Conservation (phyloP, 2,113 vertebrate species). For the Caretta caretta region DNA sequence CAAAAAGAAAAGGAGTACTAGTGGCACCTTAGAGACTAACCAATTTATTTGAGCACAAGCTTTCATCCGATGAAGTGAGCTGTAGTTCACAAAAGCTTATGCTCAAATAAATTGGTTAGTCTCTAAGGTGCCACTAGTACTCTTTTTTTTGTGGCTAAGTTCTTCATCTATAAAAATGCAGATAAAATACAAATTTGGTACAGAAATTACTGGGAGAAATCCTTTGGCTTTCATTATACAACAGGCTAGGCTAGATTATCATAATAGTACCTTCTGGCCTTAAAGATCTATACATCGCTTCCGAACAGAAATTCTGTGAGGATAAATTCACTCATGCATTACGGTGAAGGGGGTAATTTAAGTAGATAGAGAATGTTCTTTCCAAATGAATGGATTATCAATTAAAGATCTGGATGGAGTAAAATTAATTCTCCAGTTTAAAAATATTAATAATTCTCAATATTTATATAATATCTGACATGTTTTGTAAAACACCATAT, state of each 20-base stretch:
- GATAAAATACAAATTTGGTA: background rate
- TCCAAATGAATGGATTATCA: background rate
- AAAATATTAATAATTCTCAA: background rate
- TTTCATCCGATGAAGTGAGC: no score
- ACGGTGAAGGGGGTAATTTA: background rate
- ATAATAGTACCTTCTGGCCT: background rate
- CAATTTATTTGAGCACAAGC: no score
- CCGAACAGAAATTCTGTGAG: background rate
- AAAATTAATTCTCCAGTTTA: background rate
- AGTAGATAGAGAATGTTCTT: background rate
- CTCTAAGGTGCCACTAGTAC: no score
- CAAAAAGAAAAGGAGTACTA: no score
- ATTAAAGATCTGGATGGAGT: background rate
- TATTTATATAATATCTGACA: background rate
- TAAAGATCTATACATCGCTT: background rate
- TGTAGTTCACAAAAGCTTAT: no score
- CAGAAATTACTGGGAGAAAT: background rate
- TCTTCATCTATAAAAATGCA: background rate
- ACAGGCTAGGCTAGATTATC: background rate
- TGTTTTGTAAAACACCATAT: background rate
- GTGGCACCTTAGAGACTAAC: no score
- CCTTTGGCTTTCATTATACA: background rate
- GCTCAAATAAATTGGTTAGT: no score
- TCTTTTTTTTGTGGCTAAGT: background rate
- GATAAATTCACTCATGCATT: constrained; percentile 13